These are phyloP conservation scores for Cheilosia scutellata DNA, from an alignment of 2,888 invertebrate species.

Conservation along the genomic window DNA sequence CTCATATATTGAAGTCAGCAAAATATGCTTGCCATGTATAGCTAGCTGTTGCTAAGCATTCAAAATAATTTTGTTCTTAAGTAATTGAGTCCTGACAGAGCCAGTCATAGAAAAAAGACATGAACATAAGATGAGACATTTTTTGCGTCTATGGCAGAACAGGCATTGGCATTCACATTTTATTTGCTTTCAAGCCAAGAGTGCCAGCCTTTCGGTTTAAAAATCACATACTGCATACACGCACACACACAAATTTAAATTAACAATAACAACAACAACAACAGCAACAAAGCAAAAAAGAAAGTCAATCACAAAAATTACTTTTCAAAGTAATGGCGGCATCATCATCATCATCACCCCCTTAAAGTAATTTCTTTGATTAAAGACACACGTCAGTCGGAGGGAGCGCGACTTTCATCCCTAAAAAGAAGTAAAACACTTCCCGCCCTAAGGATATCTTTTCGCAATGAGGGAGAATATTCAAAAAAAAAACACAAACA, in stretches of 20 bases:
- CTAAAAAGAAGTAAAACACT: conserved; percentile 3
- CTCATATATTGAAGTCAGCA: too few species aligned
- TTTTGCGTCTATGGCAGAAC: background rate
- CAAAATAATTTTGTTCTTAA: conserved; percentile 1
- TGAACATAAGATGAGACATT: conserved; percentile 33
- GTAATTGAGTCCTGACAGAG: conserved; percentile 29
- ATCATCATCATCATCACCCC: conserved; percentile 10
- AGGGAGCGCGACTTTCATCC: conserved; percentile 22
- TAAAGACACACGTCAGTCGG: conserved; percentile 20
- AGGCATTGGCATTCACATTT: background rate
- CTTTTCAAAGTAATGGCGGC: conserved; percentile 54
- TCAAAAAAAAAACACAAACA: background rate
- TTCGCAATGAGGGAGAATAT: background rate
- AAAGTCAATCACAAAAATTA: conserved; percentile 69
- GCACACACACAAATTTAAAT: too few species aligned
- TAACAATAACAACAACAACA: conserved; percentile 26
- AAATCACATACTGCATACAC: too few species aligned
- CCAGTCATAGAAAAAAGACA: too few species aligned
- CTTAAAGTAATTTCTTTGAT: conserved; percentile 15
- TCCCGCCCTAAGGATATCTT: background rate
- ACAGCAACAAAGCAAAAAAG: conserved; percentile 15
- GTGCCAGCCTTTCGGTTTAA: conserved; percentile 12
- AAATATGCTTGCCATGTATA: too few species aligned
- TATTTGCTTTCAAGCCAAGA: background rate
- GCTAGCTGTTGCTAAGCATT: too few species aligned